These are phyloP conservation scores for Dendropsophus ebraccatus DNA, from an alignment of 2,113 vertebrate species.

Conservation along the genomic window DNA sequence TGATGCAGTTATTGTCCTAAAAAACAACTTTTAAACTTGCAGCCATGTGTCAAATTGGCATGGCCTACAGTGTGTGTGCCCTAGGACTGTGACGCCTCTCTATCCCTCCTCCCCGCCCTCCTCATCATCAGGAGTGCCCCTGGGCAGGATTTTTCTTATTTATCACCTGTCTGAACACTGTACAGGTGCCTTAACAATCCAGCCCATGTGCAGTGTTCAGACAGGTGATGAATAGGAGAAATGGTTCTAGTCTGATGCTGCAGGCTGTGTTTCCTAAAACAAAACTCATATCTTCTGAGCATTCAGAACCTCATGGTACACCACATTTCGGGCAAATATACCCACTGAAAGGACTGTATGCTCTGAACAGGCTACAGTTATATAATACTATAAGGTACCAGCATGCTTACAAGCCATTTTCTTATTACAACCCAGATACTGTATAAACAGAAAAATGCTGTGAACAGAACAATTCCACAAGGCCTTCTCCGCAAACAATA, in stretches of 20 bases:
- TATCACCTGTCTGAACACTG: too few relatives aligned
- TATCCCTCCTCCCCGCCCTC: too few relatives aligned
- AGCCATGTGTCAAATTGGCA: too few relatives aligned
- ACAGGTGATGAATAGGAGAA: too few relatives aligned
- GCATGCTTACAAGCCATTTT: not conserved
- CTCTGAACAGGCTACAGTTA: not conserved
- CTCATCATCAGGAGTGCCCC: too few relatives aligned
- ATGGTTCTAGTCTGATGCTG: too few relatives aligned
- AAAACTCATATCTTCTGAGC: not conserved
- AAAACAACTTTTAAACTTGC: not conserved
- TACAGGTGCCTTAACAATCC: too few relatives aligned
- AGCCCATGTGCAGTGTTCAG: too few relatives aligned
- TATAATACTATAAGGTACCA: not conserved
- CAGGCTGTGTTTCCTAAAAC: not conserved
- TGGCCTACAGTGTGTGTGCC: too few relatives aligned
- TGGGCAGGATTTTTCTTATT: too few relatives aligned
- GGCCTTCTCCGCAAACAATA: conserved; percentile 5
- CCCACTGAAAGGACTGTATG: not conserved
- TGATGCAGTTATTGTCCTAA: too few relatives aligned
- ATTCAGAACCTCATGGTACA: not conserved
- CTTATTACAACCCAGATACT: not conserved
- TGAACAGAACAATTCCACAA: not conserved
- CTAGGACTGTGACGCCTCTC: too few relatives aligned
- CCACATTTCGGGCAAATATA: not conserved
- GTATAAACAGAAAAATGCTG: not conserved